These are phyloP conservation scores for Hyperoplus immaculatus DNA, from an alignment of 2,797 vertebrate genomes.

Conservation along the genomic window DNA sequence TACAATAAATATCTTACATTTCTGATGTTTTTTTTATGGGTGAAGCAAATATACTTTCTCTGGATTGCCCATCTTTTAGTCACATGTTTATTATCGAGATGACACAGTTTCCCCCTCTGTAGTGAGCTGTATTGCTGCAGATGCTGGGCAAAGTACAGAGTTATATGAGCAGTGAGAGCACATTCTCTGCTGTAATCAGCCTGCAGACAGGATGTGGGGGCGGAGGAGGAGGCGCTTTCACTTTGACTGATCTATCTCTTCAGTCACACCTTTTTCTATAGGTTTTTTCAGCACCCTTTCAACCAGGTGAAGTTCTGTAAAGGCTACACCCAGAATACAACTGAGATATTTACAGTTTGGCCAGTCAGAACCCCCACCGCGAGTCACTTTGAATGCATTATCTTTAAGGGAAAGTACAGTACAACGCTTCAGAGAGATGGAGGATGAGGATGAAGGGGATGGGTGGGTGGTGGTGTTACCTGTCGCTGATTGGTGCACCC, in stretches of 20 bases:
- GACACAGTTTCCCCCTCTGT: conserved; percentile 51
- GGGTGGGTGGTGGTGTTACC: conserved; percentile 61
- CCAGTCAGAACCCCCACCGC: background rate
- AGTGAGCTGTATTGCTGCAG: conserved; percentile 62
- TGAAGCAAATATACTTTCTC: conserved; percentile 38
- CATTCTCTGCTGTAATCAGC: conserved; percentile 59
- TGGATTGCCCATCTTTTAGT: conserved; percentile 41
- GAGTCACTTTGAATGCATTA: conserved; percentile 35
- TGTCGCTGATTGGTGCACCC: conserved; percentile 57
- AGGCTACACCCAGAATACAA: conserved; percentile 12
- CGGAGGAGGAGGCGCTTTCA: conserved; percentile 63
- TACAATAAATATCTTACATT: conserved; percentile 38
- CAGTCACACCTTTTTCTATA: conserved; percentile 58
- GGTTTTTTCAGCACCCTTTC: conserved; percentile 42
- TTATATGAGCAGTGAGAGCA: conserved; percentile 60
- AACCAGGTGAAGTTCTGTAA: conserved; percentile 40
- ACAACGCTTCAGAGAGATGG: conserved; percentile 33
- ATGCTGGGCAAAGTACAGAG: conserved; percentile 65
- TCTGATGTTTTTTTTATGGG: conserved; percentile 29
- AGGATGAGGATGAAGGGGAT: conserved; percentile 40
- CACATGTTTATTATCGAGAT: conserved; percentile 58
- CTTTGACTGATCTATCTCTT: conserved; percentile 71
- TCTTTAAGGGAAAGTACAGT: conserved; percentile 32
- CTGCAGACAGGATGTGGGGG: conserved; percentile 75
- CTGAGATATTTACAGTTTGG: conserved; percentile 4